phyloP scores from a whole-genome alignment of 2,888 invertebrate genomes.

The Margaritifera margaritifera region DNA sequence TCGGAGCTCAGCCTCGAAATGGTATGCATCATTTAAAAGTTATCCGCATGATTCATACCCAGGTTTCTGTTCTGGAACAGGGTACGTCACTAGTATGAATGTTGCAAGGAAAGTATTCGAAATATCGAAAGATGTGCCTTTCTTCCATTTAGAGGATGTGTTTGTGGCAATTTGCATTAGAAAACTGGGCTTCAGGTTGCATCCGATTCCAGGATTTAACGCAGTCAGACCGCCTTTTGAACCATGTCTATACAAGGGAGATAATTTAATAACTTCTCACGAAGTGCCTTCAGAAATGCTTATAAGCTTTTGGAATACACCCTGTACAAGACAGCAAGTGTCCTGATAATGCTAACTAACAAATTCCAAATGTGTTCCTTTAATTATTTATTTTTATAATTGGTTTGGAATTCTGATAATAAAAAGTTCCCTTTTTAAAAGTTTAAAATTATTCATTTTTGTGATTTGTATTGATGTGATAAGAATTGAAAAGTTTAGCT shows the following conservation, averaged over 20 bases:
- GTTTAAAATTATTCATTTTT: no score
- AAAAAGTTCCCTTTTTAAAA: no score
- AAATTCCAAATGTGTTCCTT: background rate
- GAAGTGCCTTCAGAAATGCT: conserved; percentile 20
- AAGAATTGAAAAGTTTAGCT: no score
- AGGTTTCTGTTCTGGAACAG: conserved; percentile 59
- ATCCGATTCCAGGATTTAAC: conserved; percentile 42
- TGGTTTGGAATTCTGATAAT: no score
- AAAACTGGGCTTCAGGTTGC: conserved; percentile 37
- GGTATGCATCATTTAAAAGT: conserved; percentile 49
- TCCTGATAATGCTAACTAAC: background rate
- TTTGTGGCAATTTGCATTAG: conserved; percentile 52
- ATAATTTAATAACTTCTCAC: conserved; percentile 41
- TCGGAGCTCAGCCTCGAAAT: conserved; percentile 48
- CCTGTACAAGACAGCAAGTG: conserved; percentile 7
- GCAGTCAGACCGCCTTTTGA: conserved; percentile 18
- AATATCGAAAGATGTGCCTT: conserved; percentile 52
- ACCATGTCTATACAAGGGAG: conserved; percentile 37
- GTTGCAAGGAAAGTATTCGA: conserved; percentile 43
- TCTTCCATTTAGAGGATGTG: conserved; percentile 62
- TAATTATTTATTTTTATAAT: no score
- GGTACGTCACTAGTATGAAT: conserved; percentile 50
- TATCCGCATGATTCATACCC: conserved; percentile 54
- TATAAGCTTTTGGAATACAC: conserved; percentile 19
- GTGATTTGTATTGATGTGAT: no score